Evolutionary conservation across 2,888 invertebrate species (phyloP), one percentile per base, ranked within the genome.

Genomic region (Leptogaster cylindrica): DNA sequence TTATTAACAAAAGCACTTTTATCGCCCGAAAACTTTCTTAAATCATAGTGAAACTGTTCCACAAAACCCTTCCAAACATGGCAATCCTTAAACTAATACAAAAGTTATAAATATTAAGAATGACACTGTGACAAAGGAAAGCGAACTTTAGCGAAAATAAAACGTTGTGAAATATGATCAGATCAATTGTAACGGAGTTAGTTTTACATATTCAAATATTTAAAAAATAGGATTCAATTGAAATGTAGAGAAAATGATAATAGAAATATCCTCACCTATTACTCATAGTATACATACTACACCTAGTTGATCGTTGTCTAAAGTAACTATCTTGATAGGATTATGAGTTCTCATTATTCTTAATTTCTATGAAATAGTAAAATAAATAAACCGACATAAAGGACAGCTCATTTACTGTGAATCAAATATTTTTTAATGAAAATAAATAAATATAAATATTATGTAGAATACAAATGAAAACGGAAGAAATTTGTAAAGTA

Each of bases 321-420:
- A 12, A 55, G 23, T 55, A 55, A 33, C 36, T 31, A 55, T 65
- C 36, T 61, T 7, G 18, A 61, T 61, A 61, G 39, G 8, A 8
- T 51, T 41, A 41, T 61, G 12, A 61, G 18, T 41, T 61, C 23
- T 25, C 36, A 61, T 61, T 41, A 41, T 25, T 5, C 25, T 41
- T 39, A 18, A 25, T 12, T 50, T 44, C 25, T 36, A 65, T 52
- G 48, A 44, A 52, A 52, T 36, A 58, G 27, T 25, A 36, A 14
- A 41, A 55, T 55, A 65, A 65, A 39, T 50, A 65, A 65, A 65
- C 18, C 33, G 25, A 63, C 66, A 55, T 33, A 44, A 69, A 67
- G 28, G 23, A 51, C 67, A 69, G 67, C 67, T 67, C 67, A 69
- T 69, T 69, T 69, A 69, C 67, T 69, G 69, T 69, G 67, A 69